A percentile compares a stretch with the other conserved stretches of the same genome.
These are phyloP conservation scores for Agrilus biguttatus DNA, from an alignment of 2,888 invertebrate species.

Conservation along the genomic window DNA sequence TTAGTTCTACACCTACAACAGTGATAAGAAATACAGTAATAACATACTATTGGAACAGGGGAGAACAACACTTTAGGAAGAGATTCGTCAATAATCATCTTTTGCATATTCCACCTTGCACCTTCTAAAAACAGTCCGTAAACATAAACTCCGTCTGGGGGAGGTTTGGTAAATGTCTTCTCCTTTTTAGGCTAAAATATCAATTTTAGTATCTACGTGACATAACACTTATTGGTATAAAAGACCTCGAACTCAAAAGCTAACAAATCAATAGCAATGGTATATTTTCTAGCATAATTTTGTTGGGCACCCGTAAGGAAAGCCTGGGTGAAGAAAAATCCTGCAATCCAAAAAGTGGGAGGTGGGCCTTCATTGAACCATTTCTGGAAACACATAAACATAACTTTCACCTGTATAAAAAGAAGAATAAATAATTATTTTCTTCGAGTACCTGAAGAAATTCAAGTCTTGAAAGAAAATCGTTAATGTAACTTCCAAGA, in stretches of 20 bases:
- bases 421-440: too few species aligned
- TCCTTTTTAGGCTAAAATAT: conserved; percentile 40
- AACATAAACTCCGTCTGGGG: conserved; percentile 62
- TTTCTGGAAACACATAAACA: conserved; percentile 32
- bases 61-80: conserved; percentile 74
- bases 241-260: conserved; percentile 64
- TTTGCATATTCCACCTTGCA: conserved; percentile 67
- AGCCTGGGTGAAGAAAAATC: conserved; percentile 91
- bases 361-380: conserved; percentile 81
- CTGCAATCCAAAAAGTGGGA: conserved; percentile 75
- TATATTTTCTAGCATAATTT: conserved; percentile 82
- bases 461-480: conserved; percentile 68
- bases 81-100: conserved; percentile 59
- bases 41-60: conserved; percentile 52
- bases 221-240: not conserved
- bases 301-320: conserved; percentile 89
- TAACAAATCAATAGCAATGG: conserved; percentile 80
- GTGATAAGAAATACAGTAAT: not conserved
- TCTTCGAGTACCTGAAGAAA: conserved; percentile 58
- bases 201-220: too few species aligned
- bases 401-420: too few species aligned
- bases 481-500: conserved; percentile 71
- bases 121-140: conserved; percentile 77
- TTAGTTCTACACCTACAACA: too few species aligned
- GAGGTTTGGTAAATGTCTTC: conserved; percentile 34